Percentiles rank a stretch among this genome's conserved stretches.
Evolutionary conservation across 2,113 vertebrate genomes (phyloP).

Genomic region (Ornithorhynchus anatinus): DNA sequence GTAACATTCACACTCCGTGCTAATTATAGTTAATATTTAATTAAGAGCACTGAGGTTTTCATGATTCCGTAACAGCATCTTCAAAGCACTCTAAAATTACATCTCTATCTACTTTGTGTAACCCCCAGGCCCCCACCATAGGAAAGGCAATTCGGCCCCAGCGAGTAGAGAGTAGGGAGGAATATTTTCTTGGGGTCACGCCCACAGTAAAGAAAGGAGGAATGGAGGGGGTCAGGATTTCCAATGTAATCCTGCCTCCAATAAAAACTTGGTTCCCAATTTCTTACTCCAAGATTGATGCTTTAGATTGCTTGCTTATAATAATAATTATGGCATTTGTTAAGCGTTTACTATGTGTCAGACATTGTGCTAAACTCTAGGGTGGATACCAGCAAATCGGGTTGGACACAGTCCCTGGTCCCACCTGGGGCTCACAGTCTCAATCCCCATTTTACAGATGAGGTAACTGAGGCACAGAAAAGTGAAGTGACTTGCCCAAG

Average conservation of each 20-base stretch:
- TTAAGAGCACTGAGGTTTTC: slow-evolving; percentile 69
- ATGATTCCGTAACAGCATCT: slow-evolving; percentile 53
- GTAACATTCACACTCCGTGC: slow-evolving; percentile 65
- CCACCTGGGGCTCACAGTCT: too few relatives aligned
- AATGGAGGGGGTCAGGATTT: rapidly evolving
- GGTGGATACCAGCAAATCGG: too few relatives aligned
- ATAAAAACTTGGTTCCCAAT: neutral
- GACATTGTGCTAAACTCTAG: too few relatives aligned
- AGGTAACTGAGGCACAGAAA: too few relatives aligned
- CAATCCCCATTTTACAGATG: too few relatives aligned
- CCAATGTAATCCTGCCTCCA: neutral
- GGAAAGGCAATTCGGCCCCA: too few relatives aligned
- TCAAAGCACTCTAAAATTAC: slow-evolving; percentile 34
- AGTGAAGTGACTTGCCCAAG: too few relatives aligned
- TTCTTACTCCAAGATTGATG: neutral
- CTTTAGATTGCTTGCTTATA: neutral
- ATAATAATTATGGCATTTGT: too few relatives aligned
- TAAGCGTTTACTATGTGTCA: too few relatives aligned
- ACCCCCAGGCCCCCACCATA: neutral
- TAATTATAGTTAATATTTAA: slow-evolving; percentile 84
- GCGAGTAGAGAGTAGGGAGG: too few relatives aligned
- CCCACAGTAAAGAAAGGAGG: neutral
- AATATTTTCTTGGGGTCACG: neutral
- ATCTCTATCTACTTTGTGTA: neutral
- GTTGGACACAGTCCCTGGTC: too few relatives aligned